A percentile compares a stretch with the other conserved stretches of the same genome.
These are phyloP conservation scores for Toxostoma redivivum DNA, from an alignment of 2,113 vertebrate species.

Conservation along the genomic window DNA sequence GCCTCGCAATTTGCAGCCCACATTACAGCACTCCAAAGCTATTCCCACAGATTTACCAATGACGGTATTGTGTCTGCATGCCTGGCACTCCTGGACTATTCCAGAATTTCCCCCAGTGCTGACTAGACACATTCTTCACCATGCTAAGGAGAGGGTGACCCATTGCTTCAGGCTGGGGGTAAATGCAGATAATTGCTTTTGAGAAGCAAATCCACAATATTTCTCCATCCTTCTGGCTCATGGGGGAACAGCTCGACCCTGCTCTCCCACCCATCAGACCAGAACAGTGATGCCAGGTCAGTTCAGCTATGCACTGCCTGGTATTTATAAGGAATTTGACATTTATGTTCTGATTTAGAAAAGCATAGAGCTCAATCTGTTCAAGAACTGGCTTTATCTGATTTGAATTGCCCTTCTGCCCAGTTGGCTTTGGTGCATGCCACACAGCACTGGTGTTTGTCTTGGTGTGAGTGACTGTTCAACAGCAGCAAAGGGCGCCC, in stretches of 20 bases:
- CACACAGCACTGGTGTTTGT: background rate
- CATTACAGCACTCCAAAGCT: background rate
- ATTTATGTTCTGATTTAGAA: slow-evolving; percentile 37
- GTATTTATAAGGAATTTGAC: slow-evolving; percentile 59
- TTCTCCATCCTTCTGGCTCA: background rate
- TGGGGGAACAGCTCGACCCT: background rate
- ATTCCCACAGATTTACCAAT: background rate
- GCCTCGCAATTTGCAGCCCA: slow-evolving; percentile 37
- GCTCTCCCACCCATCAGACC: background rate
- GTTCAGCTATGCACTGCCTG: background rate
- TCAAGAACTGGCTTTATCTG: background rate
- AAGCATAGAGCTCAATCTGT: slow-evolving; percentile 24
- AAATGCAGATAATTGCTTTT: background rate
- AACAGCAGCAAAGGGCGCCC: background rate
- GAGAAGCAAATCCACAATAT: background rate
- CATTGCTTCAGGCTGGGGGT: background rate
- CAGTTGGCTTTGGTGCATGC: background rate
- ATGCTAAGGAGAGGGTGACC: background rate
- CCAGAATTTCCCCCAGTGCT: background rate
- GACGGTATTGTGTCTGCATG: background rate
- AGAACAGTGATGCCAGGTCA: background rate
- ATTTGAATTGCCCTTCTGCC: background rate
- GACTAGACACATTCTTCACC: slow-evolving; percentile 31
- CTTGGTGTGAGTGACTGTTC: background rate
- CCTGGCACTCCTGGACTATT: slow-evolving; percentile 22